Percentiles rank a stretch among this genome's conserved stretches.
Conservation (phyloP, 2,888 invertebrate species). For the Dynastes tityus region DNA sequence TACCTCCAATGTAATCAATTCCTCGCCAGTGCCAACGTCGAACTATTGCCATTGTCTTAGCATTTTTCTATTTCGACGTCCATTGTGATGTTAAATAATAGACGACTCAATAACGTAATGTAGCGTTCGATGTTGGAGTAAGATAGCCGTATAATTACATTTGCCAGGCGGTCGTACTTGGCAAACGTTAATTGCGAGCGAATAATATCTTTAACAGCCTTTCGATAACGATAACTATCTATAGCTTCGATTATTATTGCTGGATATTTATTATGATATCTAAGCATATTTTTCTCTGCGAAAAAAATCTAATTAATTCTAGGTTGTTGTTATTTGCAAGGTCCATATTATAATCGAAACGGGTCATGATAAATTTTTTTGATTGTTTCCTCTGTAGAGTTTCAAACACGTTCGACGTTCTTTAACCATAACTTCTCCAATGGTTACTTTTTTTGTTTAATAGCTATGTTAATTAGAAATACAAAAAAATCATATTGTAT, state of each 20-base stretch:
- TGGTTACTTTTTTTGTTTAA: too few relatives aligned
- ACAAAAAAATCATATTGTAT: too few relatives aligned
- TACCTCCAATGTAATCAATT: slow-evolving; percentile 11
- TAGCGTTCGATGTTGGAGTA: background rate
- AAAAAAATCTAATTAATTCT: background rate
- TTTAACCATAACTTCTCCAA: too few relatives aligned
- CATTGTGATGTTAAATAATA: slow-evolving; percentile 13
- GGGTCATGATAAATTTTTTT: too few relatives aligned
- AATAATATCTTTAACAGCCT: slow-evolving; percentile 5
- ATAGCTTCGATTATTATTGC: slow-evolving; percentile 8
- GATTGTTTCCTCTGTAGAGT: too few relatives aligned
- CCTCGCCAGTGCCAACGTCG: slow-evolving; percentile 4
- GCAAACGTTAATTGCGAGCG: slow-evolving; percentile 7
- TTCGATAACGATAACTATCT: slow-evolving; percentile 17
- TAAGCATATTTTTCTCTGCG: background rate
- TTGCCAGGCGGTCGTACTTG: slow-evolving; percentile 5
- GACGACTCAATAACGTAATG: background rate
- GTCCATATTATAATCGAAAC: too few relatives aligned
- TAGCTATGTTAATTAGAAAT: too few relatives aligned
- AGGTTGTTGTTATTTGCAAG: too few relatives aligned
- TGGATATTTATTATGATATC: background rate
- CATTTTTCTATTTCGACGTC: background rate
- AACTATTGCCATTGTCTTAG: slow-evolving; percentile 3
- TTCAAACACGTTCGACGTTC: too few relatives aligned
- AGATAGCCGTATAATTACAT: slow-evolving; percentile 19